Evolutionary conservation across 2,797 vertebrate species (phyloP).

Genomic region (Sternarchorhynchus goeldii): DNA sequence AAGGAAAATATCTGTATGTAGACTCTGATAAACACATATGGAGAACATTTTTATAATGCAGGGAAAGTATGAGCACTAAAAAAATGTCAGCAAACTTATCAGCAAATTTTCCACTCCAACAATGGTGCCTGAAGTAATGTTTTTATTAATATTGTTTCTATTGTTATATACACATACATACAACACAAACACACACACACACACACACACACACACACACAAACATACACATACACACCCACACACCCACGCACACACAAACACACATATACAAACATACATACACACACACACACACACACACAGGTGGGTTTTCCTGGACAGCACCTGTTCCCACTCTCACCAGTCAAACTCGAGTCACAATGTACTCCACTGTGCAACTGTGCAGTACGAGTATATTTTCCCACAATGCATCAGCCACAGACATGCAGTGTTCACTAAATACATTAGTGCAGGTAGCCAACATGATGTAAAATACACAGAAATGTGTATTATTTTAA

Average conservation of each 20-base stretch:
- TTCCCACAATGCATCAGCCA: conserved; percentile 43
- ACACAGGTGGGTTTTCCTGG: conserved; percentile 54
- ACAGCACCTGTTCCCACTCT: conserved; percentile 66
- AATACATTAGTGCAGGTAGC: conserved; percentile 64
- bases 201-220: too few species aligned
- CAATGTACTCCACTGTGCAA: neutral
- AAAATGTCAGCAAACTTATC: neutral
- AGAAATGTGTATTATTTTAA: conserved; percentile 65
- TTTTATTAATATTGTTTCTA: too few species aligned
- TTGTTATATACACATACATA: too few species aligned
- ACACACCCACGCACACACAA: too few species aligned
- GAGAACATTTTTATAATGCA: conserved; percentile 18
- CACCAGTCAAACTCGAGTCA: conserved; percentile 59
- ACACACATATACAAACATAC: too few species aligned
- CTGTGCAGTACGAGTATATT: conserved; percentile 59
- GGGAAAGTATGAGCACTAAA: neutral
- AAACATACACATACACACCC: too few species aligned
- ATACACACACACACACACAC: too few species aligned
- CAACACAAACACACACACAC: too few species aligned
- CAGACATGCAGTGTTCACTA: conserved; percentile 66
- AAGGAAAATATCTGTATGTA: conserved; percentile 47
- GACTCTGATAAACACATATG: conserved; percentile 36
- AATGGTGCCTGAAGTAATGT: too few species aligned
- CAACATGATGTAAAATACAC: conserved; percentile 61
- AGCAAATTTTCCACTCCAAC: neutral